Conservation (phyloP, 2,888 invertebrate species). For the Peribatodes rhomboidaria region DNA sequence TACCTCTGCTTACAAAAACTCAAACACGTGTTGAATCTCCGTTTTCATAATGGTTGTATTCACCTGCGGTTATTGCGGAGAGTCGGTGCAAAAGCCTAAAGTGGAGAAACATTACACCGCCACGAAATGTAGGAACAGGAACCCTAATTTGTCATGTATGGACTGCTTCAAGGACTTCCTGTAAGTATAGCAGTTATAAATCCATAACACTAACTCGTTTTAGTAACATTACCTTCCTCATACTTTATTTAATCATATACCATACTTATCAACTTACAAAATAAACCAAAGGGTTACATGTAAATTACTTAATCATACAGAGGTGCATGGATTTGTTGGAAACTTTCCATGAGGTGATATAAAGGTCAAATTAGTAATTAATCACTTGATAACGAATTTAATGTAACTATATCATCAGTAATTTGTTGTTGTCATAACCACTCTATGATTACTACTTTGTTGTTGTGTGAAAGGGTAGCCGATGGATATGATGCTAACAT, state of each 20-base stretch:
- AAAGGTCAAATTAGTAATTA: conserved; percentile 23
- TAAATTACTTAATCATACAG: background rate
- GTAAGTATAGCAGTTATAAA: conserved; percentile 77
- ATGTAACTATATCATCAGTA: background rate
- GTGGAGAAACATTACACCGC: conserved; percentile 95
- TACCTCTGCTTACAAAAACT: conserved; percentile 40
- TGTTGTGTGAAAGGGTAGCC: too few species aligned
- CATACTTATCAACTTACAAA: background rate
- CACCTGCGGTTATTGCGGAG: conserved; percentile 96
- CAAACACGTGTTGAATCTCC: conserved; percentile 52
- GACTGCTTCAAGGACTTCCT: conserved; percentile 97
- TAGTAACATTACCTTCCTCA: background rate
- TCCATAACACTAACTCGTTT: background rate
- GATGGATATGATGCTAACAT: too few species aligned
- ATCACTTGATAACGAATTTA: background rate
- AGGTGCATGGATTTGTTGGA: conserved; percentile 21
- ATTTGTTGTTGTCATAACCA: background rate
- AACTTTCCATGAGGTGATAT: conserved; percentile 29
- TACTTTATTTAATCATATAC: background rate
- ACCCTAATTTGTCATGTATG: conserved; percentile 93
- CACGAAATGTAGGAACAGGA: conserved; percentile 89
- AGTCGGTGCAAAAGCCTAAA: conserved; percentile 95
- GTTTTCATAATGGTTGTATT: conserved; percentile 94
- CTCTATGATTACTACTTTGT: background rate
- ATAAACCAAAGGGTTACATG: background rate